phyloP scores from a whole-genome alignment of 2,888 invertebrate species.

The Drymonia ruficornis region DNA sequence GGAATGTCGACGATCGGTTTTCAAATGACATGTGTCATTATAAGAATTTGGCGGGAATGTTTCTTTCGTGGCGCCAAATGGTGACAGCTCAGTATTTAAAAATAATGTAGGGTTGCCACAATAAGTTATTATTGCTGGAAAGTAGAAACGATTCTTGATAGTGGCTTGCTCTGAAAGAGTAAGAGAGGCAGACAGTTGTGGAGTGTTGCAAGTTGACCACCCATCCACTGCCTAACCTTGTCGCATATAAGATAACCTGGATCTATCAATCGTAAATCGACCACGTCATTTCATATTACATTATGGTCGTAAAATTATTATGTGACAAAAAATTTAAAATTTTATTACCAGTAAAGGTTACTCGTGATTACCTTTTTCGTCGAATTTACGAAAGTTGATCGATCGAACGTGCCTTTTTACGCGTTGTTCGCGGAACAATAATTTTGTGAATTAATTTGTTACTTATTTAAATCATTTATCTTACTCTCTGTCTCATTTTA shows the following conservation, averaged over 20 bases:
- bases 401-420: neutral
- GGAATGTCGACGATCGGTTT: constrained; percentile 46
- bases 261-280: neutral
- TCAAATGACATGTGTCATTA: constrained; percentile 43
- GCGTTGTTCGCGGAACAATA: neutral
- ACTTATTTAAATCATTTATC: too few relatives aligned
- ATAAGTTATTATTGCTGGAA: neutral
- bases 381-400: neutral
- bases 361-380: neutral
- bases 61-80: constrained; percentile 25
- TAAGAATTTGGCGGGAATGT: constrained; percentile 36
- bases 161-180: too few relatives aligned
- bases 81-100: constrained; percentile 7
- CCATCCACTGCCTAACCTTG: neutral
- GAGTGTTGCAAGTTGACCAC: too few relatives aligned
- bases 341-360: neutral
- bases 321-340: neutral
- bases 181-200: too few relatives aligned
- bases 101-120: neutral
- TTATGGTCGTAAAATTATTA: neutral
- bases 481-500: too few relatives aligned
- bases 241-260: too few relatives aligned
- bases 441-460: neutral
- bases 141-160: too few relatives aligned
- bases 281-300: neutral